Evolutionary conservation across 2,797 vertebrate genomes (phyloP), one percentile per base, ranked within the genome.

Genomic region (Sebastolobus altivelis): DNA sequence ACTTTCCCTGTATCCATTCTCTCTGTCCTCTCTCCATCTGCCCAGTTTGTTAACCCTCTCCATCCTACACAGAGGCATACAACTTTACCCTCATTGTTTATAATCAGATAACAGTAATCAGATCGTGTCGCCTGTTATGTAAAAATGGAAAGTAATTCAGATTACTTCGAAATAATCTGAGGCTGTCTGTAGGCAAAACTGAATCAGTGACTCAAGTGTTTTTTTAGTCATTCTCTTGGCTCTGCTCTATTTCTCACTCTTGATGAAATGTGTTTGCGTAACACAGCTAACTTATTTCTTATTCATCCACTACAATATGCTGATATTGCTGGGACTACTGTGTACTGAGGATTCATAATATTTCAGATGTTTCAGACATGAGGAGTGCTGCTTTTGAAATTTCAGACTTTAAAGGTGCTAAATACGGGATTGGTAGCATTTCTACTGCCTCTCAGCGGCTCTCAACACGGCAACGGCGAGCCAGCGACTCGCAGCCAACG

Each of bases 21-120:
- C 40, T 81, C 1, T 1, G 18, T 56, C 78, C 69, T 72, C 76
- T 77, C 87, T 70, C 46, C 75, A 70, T 52, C 43, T 69, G 55
- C 16, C 35, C 29, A 9, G 14, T 52, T 79, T 22, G 56, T 81
- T 75, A 84, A 60, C 61, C 54, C 40, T 58, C 25, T 63, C 35
- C 59, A 35, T 16, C 59, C 25, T 6, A 43, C 38, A 62, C 27
- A 59, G 12, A 55, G 18, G n/a, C 22, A 14, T 2, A 46, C 16
- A 65, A 22, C 40, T 66, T 1, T 13, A 38, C 38, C n/a, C 54
- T 40, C 14, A 31, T 29, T 35, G 25, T 49, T 55, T 29, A 2
- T 6, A 25, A 27, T 65, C 58, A 58, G 37, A 22, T n/a, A 46
- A 56, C 11, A 37, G 18, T 1, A 11, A 16, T 59, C 58, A 40